These are phyloP conservation scores for Strigops habroptila DNA, from an alignment of 2,113 vertebrate genomes.

Conservation along the genomic window DNA sequence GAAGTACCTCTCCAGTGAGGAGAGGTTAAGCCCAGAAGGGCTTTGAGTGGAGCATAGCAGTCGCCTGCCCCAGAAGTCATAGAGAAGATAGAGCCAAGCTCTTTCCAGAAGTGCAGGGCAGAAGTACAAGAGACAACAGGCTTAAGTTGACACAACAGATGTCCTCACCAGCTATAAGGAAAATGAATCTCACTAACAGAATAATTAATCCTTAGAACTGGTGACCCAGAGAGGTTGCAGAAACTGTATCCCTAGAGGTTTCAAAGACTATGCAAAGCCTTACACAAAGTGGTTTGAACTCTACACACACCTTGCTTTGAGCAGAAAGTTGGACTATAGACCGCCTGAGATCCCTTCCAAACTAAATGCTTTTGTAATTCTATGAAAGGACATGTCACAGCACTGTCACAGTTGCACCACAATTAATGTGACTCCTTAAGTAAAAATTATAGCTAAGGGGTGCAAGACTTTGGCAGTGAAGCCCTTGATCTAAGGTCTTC, in stretches of 20 bases:
- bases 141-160: neutral
- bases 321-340: neutral
- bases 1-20: neutral
- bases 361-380: neutral
- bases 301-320: neutral
- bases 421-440: neutral
- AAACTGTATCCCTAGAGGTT: neutral
- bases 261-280: neutral
- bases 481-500: neutral
- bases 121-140: neutral
- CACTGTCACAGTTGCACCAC: neutral
- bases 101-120: neutral
- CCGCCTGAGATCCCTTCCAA: neutral
- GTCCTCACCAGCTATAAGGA: neutral
- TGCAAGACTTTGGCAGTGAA: neutral
- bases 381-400: neutral
- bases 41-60: neutral
- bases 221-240: neutral
- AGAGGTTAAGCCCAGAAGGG: neutral
- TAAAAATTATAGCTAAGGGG: neutral
- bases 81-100: neutral
- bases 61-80: neutral
- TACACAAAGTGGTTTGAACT: neutral
- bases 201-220: neutral
- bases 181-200: neutral